Conservation (phyloP, 2,797 vertebrate species). For the Pseudochaenichthys georgianus region DNA sequence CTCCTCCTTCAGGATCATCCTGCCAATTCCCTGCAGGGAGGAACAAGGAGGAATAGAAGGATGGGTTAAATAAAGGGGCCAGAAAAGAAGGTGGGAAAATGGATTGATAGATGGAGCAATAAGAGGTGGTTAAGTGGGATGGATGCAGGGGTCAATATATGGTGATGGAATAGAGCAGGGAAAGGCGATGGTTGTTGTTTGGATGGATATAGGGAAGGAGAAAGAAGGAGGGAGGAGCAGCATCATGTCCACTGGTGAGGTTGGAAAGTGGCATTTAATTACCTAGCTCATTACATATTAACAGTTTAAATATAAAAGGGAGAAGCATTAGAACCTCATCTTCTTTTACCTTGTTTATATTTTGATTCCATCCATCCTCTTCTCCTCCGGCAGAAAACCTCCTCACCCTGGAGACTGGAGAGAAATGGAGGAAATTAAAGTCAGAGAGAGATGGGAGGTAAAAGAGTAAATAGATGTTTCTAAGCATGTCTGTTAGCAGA, state of each 20-base stretch:
- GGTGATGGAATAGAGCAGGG: conserved; percentile 12
- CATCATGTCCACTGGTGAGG: conserved; percentile 32
- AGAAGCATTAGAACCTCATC: conserved; percentile 19
- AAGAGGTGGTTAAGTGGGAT: conserved; percentile 22
- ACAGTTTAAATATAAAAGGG: conserved; percentile 44
- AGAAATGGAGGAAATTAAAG: conserved; percentile 22
- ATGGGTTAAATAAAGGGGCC: conserved; percentile 14
- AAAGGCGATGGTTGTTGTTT: background rate
- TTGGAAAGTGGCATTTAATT: conserved; percentile 54
- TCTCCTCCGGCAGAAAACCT: conserved; percentile 96
- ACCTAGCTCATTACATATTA: conserved; percentile 69
- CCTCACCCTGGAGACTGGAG: conserved; percentile 86
- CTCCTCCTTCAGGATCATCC: conserved; percentile 97
- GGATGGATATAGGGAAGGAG: background rate
- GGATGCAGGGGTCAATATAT: conserved; percentile 20
- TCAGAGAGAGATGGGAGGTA: conserved; percentile 1
- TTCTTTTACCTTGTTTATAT: conserved; percentile 91
- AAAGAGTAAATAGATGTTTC: conserved; percentile 9
- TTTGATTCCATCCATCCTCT: conserved; percentile 94
- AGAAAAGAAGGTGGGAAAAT: background rate
- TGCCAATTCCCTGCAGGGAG: conserved; percentile 89
- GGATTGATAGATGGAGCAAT: conserved; percentile 24
- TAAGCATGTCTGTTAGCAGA: background rate
- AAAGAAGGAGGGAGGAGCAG: conserved; percentile 21
- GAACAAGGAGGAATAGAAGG: background rate